Evolutionary conservation across 2,113 vertebrate species (phyloP).

Genomic region (Bubo scandiacus): DNA sequence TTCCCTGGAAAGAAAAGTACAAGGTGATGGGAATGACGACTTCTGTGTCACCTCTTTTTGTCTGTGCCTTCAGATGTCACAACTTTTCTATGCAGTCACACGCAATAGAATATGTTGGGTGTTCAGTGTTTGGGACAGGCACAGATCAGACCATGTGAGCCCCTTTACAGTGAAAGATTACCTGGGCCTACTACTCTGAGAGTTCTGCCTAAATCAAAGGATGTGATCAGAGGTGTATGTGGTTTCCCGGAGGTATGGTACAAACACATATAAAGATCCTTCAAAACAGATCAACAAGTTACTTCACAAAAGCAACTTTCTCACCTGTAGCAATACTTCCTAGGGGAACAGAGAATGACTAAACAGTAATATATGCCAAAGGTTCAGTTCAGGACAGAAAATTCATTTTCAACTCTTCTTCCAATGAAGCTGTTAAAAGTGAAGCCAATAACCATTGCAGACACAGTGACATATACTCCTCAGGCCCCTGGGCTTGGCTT

Average conservation of each 20-base stretch:
- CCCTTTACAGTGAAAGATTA: background rate
- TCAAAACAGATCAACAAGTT: background rate
- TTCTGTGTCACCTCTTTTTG: background rate
- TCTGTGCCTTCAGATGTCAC: background rate
- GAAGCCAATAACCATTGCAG: background rate
- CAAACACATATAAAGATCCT: background rate
- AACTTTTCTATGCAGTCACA: background rate
- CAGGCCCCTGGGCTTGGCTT: rapidly evolving
- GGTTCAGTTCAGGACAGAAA: background rate
- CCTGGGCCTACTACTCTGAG: background rate
- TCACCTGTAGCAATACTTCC: background rate
- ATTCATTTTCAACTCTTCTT: background rate
- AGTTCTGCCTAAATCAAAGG: background rate
- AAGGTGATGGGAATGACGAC: background rate
- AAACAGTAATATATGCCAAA: background rate
- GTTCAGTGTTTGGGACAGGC: background rate
- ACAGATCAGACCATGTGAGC: background rate
- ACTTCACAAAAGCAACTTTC: background rate
- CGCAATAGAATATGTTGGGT: background rate
- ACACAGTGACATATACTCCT: background rate
- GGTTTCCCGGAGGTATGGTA: background rate
- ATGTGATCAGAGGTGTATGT: background rate
- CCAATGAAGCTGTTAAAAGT: background rate
- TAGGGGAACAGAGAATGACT: background rate
- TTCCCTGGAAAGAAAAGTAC: background rate